A percentile compares a stretch with the other conserved stretches of the same genome.
phyloP scores from a whole-genome alignment of 2,888 invertebrate species.

The Metellina segmentata region DNA sequence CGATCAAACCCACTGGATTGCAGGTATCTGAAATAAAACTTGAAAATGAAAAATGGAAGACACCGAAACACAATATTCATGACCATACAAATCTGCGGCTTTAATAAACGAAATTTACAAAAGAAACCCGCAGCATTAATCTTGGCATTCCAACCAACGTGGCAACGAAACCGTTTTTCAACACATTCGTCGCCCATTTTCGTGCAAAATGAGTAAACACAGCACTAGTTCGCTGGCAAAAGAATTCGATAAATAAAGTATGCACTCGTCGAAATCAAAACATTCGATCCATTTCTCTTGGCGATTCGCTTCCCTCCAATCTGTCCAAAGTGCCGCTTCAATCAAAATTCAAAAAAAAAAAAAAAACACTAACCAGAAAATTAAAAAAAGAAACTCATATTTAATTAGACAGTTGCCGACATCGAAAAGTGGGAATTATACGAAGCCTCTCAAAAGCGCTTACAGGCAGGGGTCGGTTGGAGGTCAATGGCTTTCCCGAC shows the following conservation, averaged over 20 bases:
- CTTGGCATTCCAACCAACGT: background rate
- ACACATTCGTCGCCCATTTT: background rate
- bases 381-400: constrained; percentile 21
- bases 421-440: constrained; percentile 58
- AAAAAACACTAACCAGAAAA: background rate
- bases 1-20: too few relatives aligned
- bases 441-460: background rate
- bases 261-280: background rate
- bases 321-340: background rate
- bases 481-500: constrained; percentile 68
- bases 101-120: too few relatives aligned
- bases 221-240: too few relatives aligned
- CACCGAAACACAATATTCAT: too few relatives aligned
- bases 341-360: constrained; percentile 3
- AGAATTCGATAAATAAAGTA: too few relatives aligned
- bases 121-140: too few relatives aligned
- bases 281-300: background rate
- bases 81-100: too few relatives aligned
- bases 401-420: constrained; percentile 64
- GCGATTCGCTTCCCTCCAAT: constrained; percentile 16
- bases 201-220: background rate
- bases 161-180: background rate
- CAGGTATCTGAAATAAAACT: too few relatives aligned
- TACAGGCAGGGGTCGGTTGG: constrained; percentile 50
- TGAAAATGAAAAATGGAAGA: too few relatives aligned